Percentiles rank a stretch among this genome's conserved stretches.
These are phyloP conservation scores for Phrixothrix hirtus DNA, from an alignment of 2,888 invertebrate species.

Conservation along the genomic window DNA sequence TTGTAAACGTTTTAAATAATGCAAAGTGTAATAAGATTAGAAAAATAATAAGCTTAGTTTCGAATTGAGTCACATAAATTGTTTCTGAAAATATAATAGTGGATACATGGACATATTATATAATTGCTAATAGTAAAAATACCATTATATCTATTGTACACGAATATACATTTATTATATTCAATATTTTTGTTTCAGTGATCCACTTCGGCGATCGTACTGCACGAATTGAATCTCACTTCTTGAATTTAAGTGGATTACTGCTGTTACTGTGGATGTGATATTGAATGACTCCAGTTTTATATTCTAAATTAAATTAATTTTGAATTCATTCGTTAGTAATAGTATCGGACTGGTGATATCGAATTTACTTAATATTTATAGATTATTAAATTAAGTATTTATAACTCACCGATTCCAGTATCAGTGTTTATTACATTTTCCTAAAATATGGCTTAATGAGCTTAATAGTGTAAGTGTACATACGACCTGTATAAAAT, in stretches of 20 bases:
- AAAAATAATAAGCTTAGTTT: no score
- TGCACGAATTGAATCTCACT: conserved; percentile 31
- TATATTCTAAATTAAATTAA: conserved; percentile 33
- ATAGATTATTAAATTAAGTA: conserved; percentile 35
- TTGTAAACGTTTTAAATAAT: no score
- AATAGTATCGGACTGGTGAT: conserved; percentile 29
- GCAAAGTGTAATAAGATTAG: no score
- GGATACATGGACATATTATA: no score
- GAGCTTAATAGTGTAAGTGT: conserved; percentile 51
- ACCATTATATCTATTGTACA: no score
- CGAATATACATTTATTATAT: no score
- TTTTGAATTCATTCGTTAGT: conserved; percentile 24
- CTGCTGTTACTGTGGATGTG: conserved; percentile 29
- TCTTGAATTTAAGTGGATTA: conserved; percentile 16
- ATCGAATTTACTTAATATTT: conserved; percentile 40
- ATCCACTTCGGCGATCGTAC: conserved; percentile 40
- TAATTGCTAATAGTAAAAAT: no score
- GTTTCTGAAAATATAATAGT: no score
- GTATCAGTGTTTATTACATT: conserved; percentile 46
- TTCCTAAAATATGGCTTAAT: conserved; percentile 46
- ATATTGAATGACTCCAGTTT: conserved; percentile 31
- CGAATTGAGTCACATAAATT: no score
- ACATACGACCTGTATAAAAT: conserved; percentile 30
- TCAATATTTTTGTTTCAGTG: conserved; percentile 45
- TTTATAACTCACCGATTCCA: conserved; percentile 37